Evolutionary conservation across 1,140 invertebrate genomes (phyloP).

Genomic region (Cyrtorhinus lividipennis): DNA sequence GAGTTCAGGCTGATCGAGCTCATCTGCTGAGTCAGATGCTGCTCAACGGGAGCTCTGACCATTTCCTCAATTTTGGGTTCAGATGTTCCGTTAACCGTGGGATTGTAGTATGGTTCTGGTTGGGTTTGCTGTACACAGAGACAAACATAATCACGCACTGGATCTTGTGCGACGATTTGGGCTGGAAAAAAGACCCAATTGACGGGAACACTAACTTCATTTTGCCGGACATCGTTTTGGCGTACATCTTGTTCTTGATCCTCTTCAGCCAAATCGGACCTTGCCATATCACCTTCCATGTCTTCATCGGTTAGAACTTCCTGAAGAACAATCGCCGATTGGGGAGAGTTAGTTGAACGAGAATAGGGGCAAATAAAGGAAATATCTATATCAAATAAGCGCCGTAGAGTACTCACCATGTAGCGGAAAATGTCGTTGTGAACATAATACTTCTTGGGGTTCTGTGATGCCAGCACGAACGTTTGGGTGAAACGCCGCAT

Average conservation of each 20-base stretch:
- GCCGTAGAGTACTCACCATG: conserved; percentile 51
- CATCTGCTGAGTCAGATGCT: conserved; percentile 30
- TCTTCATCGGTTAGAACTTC: conserved; percentile 70
- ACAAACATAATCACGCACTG: background rate
- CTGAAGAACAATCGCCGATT: conserved; percentile 29
- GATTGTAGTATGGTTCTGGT: conserved; percentile 22
- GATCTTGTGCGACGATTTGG: background rate
- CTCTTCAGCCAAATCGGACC: conserved; percentile 50
- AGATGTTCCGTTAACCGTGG: conserved; percentile 24
- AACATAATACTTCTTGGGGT: conserved; percentile 93
- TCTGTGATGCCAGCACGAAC: conserved; percentile 86
- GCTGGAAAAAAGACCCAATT: background rate
- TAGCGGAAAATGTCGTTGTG: conserved; percentile 98
- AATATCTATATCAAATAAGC: conserved; percentile 11
- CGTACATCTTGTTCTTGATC: conserved; percentile 32
- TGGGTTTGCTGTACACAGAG: conserved; percentile 13
- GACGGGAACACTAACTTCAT: background rate
- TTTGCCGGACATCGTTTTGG: conserved; percentile 4
- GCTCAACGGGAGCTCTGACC: conserved; percentile 24
- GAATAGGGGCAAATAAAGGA: too few species aligned
- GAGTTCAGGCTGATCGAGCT: conserved; percentile 19
- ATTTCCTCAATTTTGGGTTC: conserved; percentile 26
- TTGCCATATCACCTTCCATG: conserved; percentile 40
- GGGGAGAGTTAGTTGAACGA: too few species aligned
- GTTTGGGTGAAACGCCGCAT: conserved; percentile 98